Conservation (phyloP, 1,140 invertebrate species). For the Trichomalopsis sarcophagae region DNA sequence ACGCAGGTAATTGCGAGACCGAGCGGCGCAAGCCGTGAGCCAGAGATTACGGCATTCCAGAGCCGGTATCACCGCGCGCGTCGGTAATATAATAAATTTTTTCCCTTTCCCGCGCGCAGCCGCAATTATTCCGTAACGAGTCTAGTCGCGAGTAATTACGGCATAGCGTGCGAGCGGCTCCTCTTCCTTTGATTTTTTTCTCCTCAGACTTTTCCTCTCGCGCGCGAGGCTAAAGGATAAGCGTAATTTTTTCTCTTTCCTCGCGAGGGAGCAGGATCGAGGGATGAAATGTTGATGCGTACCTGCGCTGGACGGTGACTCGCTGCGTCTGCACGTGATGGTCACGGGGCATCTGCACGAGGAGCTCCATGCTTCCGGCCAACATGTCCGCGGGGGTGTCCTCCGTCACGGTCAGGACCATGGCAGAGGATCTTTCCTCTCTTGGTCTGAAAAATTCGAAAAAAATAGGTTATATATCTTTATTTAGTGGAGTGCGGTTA, state of each 20-base stretch:
- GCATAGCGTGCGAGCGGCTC: slow-evolving; percentile 18
- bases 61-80: not conserved
- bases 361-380: slow-evolving; percentile 84
- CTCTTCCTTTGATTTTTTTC: not conserved
- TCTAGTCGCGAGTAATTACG: slow-evolving; percentile 22
- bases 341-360: slow-evolving; percentile 81
- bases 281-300: slow-evolving; percentile 37
- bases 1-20: not conserved
- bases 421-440: slow-evolving; percentile 70
- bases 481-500: not conserved
- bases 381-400: slow-evolving; percentile 85
- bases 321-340: slow-evolving; percentile 77
- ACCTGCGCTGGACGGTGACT: slow-evolving; percentile 82
- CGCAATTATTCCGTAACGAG: slow-evolving; percentile 44
- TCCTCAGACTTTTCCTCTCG: slow-evolving; percentile 14
- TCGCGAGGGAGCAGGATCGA: too few relatives aligned
- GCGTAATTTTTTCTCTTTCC: not conserved
- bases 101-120: not conserved
- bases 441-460: slow-evolving; percentile 61
- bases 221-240: too few relatives aligned
- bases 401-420: slow-evolving; percentile 81
- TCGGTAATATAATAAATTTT: slow-evolving; percentile 27
- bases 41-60: not conserved
- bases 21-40: not conserved
- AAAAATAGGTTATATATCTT: not conserved